Evolutionary conservation across 2,888 invertebrate species (phyloP), one percentile per base, ranked within the genome.

Genomic region (Archips xylosteana): DNA sequence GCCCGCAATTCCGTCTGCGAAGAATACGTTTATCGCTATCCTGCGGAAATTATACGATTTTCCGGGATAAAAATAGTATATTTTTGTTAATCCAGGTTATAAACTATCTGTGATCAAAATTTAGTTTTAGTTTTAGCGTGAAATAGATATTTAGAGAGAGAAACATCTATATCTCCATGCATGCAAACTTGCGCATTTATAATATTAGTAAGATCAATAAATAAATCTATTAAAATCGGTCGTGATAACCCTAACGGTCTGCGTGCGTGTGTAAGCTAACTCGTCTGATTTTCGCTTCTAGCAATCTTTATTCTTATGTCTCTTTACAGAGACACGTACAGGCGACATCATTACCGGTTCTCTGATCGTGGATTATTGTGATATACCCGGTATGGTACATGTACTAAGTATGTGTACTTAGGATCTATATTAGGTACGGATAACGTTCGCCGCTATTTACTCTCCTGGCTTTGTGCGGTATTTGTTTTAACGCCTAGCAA

Each of bases 301-400:
- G 51, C 15, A 23, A 8, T 13, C 15, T 15, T 51, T 51, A 51
- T 51, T 51, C 51, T 51, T 15, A 6, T 4, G 51, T 15, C 6
- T 51, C 51, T 51, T 80, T 80, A 82, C 86, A 87, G 87, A 87
- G 87, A 84, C 84, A 83, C 85, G 87, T 84, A 85, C 83, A 79
- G 77, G 80, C 81, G 85, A 82, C 81, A 82, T 86, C 86, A 85
- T 88, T 88, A 89, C 88, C 87, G 85, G 81, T 81, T 81, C 81
- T 82, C 77, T 80, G 85, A 85, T 85, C 82, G 81, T 78, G 82
- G 81, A 84, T 86, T 87, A 87, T 85, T 87, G 83, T 86, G 81
- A 82, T 81, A 77, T 79, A 34, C 54, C 66, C 34, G 57, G 15
- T 45, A 34, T 12, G n/a, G 32, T 47, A 47, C 36, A 70, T 39